Percentiles rank a stretch among this genome's conserved stretches.
Evolutionary conservation across 2,888 invertebrate species (phyloP).

Genomic region (Sturmia bella): DNA sequence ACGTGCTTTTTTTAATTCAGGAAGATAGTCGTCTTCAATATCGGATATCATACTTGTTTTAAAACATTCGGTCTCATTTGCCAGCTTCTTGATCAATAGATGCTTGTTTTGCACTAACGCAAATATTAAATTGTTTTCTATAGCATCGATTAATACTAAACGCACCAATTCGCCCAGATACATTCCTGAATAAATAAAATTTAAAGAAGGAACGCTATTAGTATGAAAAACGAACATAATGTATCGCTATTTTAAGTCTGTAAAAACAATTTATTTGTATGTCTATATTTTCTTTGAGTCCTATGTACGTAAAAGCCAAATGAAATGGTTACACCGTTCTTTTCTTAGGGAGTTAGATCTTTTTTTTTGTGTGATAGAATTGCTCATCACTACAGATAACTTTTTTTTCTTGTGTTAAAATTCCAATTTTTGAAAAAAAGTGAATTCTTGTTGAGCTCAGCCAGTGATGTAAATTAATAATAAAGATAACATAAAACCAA

Average conservation of each 20-base stretch:
- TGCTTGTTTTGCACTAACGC: slow-evolving; percentile 70
- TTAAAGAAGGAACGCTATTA: neutral
- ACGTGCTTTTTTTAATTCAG: slow-evolving; percentile 89
- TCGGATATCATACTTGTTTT: slow-evolving; percentile 98
- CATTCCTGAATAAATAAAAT: slow-evolving; percentile 87
- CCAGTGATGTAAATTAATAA: no score
- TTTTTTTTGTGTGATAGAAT: no score
- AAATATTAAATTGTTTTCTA: slow-evolving; percentile 85
- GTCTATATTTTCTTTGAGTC: neutral
- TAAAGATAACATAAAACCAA: no score
- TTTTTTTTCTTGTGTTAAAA: no score
- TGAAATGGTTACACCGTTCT: no score
- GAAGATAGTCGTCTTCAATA: slow-evolving; percentile 92
- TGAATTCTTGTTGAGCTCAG: no score
- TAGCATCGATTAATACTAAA: slow-evolving; percentile 90
- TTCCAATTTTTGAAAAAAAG: no score
- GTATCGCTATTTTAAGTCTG: no score
- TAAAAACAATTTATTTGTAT: neutral
- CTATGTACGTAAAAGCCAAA: no score
- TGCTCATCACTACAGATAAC: no score
- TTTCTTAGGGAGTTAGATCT: no score
- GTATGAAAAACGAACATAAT: neutral
- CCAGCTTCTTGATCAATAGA: slow-evolving; percentile 69
- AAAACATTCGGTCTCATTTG: slow-evolving; percentile 86
- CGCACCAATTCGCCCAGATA: slow-evolving; percentile 98